Conservation (phyloP, 2,888 invertebrate species). For the Pterostichus madidus region DNA sequence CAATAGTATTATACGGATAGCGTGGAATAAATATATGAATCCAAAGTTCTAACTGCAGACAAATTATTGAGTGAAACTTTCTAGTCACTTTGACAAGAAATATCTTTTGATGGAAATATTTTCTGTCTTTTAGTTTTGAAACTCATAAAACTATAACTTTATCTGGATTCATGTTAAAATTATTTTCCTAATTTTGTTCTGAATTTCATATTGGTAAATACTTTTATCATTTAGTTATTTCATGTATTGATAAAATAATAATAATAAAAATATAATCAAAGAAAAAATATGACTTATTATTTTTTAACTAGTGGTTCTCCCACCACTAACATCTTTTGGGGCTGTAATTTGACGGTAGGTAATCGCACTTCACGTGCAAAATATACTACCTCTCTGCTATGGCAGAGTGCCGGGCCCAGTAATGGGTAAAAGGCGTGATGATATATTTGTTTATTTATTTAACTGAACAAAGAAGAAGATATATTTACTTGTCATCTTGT, state of each 20-base stretch:
- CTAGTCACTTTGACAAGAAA: slow-evolving; percentile 1
- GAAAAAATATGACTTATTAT: too few species aligned
- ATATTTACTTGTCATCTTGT: too few species aligned
- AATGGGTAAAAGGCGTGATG: too few species aligned
- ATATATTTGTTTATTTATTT: too few species aligned
- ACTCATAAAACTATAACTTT: slow-evolving; percentile 14
- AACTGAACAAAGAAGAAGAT: too few species aligned
- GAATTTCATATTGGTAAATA: not conserved
- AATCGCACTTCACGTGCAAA: too few species aligned
- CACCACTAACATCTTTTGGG: not conserved
- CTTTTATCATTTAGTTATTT: slow-evolving; percentile 24
- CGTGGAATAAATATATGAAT: slow-evolving; percentile 26
- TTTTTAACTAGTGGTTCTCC: too few species aligned
- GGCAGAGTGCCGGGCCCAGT: too few species aligned
- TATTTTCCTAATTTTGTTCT: not conserved
- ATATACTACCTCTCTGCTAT: too few species aligned
- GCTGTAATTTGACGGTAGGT: too few species aligned
- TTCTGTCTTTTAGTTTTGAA: slow-evolving; percentile 5
- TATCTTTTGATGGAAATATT: not conserved
- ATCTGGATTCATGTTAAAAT: not conserved
- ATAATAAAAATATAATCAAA: too few species aligned
- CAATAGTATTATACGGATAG: slow-evolving; percentile 13
- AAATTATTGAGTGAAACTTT: slow-evolving; percentile 33
- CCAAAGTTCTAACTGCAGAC: slow-evolving; percentile 1
- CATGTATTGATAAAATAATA: too few species aligned